Percentiles rank a stretch among this genome's conserved stretches.
Evolutionary conservation across 2,113 vertebrate genomes (phyloP).

Genomic region (Phyllostomus hastatus): DNA sequence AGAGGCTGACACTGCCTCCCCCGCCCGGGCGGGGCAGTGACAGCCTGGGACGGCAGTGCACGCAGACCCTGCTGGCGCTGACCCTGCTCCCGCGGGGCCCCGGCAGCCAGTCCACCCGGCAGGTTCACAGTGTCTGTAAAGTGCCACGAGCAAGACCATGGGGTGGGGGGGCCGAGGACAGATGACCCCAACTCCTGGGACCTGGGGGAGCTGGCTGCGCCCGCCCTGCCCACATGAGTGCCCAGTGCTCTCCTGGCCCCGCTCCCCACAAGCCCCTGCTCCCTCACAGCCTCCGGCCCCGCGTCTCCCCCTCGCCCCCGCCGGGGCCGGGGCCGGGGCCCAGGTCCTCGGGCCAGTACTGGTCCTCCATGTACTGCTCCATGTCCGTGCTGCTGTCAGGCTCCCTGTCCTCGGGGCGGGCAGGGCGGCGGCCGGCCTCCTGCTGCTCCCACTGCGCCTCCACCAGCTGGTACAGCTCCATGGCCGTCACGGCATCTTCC

Average conservation of each 20-base stretch:
- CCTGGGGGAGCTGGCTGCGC: not conserved
- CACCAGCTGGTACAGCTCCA: constrained; percentile 96
- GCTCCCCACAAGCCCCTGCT: not conserved
- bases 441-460: constrained; percentile 89
- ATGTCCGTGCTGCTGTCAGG: constrained; percentile 72
- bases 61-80: no score
- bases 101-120: not conserved
- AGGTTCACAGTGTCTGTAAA: not conserved
- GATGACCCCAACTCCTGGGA: not conserved
- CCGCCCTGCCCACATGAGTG: not conserved
- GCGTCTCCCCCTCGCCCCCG: not conserved
- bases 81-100: not conserved
- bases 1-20: not conserved
- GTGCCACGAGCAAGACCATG: not conserved
- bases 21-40: not conserved
- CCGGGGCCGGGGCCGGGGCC: constrained; percentile 71
- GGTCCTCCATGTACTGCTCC: constrained; percentile 91
- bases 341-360: constrained; percentile 90
- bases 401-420: not conserved
- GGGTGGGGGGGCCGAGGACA: not conserved
- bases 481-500: constrained; percentile 90
- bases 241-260: not conserved
- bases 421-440: constrained; percentile 56
- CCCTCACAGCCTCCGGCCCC: not conserved
- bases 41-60: not conserved